phyloP scores from a whole-genome alignment of 2,888 invertebrate genomes.

The Caenorhabditis afra region DNA sequence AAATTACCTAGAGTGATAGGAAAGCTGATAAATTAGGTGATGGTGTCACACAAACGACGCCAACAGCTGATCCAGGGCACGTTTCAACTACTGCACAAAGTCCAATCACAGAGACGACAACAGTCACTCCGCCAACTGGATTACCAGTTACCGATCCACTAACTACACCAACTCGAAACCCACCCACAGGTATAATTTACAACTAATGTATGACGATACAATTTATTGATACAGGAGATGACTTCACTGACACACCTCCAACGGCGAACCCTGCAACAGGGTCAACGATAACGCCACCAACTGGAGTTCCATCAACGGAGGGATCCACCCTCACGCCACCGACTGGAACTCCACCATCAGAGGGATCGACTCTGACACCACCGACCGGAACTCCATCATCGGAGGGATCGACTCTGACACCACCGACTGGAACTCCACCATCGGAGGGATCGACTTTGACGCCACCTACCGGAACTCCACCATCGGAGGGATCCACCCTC shows the following conservation, averaged over 20 bases:
- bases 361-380: not conserved
- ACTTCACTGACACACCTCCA: not conserved
- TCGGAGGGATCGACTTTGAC: not conserved
- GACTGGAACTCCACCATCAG: conserved; percentile 1
- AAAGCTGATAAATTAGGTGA: too few relatives aligned
- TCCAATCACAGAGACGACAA: not conserved
- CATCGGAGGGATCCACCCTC: too few relatives aligned
- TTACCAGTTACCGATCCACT: not conserved
- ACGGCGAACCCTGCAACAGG: not conserved
- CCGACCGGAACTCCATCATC: conserved; percentile 13
- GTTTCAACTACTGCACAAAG: not conserved
- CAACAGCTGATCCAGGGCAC: too few relatives aligned
- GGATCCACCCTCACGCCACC: not conserved
- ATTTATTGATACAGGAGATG: not conserved
- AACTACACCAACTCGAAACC: not conserved
- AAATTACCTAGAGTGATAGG: too few relatives aligned
- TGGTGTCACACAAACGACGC: too few relatives aligned
- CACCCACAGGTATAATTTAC: not conserved
- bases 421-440: conserved; percentile 7
- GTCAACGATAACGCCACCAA: not conserved
- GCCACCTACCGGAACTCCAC: conserved; percentile 6
- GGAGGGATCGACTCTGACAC: not conserved
- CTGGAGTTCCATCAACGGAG: conserved; percentile 11
- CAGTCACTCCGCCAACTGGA: not conserved
- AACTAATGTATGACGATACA: not conserved